phyloP scores from a whole-genome alignment of 2,888 invertebrate genomes.

The Diploptera punctata region DNA sequence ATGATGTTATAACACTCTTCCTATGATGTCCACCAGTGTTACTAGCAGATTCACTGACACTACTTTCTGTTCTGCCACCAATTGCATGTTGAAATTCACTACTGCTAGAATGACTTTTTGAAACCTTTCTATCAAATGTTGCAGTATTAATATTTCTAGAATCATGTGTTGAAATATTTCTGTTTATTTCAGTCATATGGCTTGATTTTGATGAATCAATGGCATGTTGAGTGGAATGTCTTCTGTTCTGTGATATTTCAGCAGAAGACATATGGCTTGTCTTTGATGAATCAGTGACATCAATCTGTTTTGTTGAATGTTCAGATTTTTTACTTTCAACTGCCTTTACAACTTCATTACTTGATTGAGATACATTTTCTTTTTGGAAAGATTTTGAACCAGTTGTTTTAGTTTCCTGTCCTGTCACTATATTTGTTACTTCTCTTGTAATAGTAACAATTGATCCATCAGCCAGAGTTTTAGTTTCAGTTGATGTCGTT shows the following conservation, averaged over 20 bases:
- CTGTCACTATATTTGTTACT: conserved; percentile 31
- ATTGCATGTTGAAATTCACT: conserved; percentile 63
- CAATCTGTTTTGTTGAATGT: neutral
- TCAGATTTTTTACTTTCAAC: neutral
- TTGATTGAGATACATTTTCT: conserved; percentile 2
- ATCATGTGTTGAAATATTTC: neutral
- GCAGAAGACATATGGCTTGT: neutral
- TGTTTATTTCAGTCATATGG: neutral
- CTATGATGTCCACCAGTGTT: conserved; percentile 65
- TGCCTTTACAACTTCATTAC: neutral
- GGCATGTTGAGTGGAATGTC: too few relatives aligned
- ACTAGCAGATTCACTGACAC: conserved; percentile 34
- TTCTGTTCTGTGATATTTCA: neutral
- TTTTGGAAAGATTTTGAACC: conserved; percentile 13
- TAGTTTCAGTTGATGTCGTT: conserved; percentile 52
- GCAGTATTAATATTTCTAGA: conserved; percentile 11
- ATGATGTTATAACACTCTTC: conserved; percentile 72
- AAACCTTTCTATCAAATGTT: conserved; percentile 14
- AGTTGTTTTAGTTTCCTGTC: conserved; percentile 44
- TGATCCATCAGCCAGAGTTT: conserved; percentile 60
- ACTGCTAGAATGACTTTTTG: conserved; percentile 56
- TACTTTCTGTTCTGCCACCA: conserved; percentile 49
- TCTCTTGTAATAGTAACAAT: conserved; percentile 48
- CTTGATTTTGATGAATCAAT: neutral
- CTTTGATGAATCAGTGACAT: neutral